phyloP scores from a whole-genome alignment of 2,888 invertebrate genomes.

The Drosophila aldrichi region DNA sequence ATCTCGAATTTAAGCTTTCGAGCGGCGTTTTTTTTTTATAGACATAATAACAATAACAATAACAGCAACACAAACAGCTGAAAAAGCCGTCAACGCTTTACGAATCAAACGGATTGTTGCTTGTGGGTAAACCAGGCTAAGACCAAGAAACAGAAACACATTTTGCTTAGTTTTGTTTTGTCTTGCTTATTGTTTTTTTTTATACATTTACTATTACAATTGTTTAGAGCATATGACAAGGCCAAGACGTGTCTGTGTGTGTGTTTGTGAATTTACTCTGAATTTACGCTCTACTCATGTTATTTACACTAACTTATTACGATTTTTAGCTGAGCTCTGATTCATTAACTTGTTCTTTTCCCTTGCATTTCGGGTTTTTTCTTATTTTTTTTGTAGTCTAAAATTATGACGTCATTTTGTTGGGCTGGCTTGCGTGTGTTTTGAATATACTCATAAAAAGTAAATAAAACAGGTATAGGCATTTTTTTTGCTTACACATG shows the following conservation, averaged over 20 bases:
- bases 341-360: conserved; percentile 17
- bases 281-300: not conserved
- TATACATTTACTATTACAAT: conserved; percentile 33
- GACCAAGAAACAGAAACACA: conserved; percentile 7
- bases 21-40: not conserved
- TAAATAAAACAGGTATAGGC: not conserved
- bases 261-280: conserved; percentile 13
- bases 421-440: not conserved
- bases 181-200: not conserved
- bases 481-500: not conserved
- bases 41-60: not conserved
- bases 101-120: conserved; percentile 33
- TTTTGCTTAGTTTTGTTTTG: conserved; percentile 20
- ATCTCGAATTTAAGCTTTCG: not conserved
- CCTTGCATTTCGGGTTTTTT: not conserved
- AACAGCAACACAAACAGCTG: not conserved
- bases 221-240: conserved; percentile 41
- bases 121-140: conserved; percentile 30
- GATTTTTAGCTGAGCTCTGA: conserved; percentile 28
- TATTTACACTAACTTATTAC: conserved; percentile 1
- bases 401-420: not conserved
- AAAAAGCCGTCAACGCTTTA: conserved; percentile 4
- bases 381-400: not conserved
- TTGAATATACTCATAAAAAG: not conserved
- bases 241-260: conserved; percentile 25